These are phyloP conservation scores for Onchidella celtica DNA, from an alignment of 2,888 invertebrate species.

Conservation along the genomic window DNA sequence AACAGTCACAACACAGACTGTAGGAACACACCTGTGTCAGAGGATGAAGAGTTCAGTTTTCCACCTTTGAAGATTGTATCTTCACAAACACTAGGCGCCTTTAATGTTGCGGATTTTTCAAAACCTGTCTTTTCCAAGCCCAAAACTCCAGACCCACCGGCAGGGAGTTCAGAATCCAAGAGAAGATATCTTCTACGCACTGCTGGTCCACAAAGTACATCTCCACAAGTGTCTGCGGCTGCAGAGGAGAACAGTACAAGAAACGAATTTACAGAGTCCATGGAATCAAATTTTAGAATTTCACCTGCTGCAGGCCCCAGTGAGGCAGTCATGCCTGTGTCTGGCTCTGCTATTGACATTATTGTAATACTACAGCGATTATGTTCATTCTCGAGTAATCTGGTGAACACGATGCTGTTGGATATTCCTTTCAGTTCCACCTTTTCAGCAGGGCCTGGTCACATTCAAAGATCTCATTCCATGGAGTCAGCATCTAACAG, in stretches of 20 bases:
- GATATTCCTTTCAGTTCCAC: not conserved
- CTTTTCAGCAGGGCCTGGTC: not conserved
- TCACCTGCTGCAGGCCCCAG: slow-evolving; percentile 23
- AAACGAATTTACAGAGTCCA: slow-evolving; percentile 48
- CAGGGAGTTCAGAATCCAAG: not conserved
- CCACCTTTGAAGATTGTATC: slow-evolving; percentile 39
- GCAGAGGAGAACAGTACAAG: not conserved
- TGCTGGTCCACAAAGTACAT: slow-evolving; percentile 13
- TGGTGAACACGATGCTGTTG: slow-evolving; percentile 20
- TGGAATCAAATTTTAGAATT: slow-evolving; percentile 47
- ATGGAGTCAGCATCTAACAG: not conserved
- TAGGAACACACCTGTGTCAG: not conserved
- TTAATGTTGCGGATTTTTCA: slow-evolving; percentile 17
- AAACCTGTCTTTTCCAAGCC: slow-evolving; percentile 34
- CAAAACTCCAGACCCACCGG: not conserved
- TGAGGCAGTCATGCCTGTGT: slow-evolving; percentile 61
- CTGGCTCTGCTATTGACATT: slow-evolving; percentile 68
- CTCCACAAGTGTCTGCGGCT: slow-evolving; percentile 11
- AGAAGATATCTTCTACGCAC: not conserved
- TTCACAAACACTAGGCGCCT: not conserved
- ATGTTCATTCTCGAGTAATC: slow-evolving; percentile 56
- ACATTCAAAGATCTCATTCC: slow-evolving; percentile 2
- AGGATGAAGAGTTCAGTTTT: slow-evolving; percentile 29
- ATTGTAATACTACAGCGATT: slow-evolving; percentile 67
- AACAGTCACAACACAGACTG: not conserved